phyloP scores from a whole-genome alignment of 2,113 vertebrate genomes.

The Malaclemys terrapin region DNA sequence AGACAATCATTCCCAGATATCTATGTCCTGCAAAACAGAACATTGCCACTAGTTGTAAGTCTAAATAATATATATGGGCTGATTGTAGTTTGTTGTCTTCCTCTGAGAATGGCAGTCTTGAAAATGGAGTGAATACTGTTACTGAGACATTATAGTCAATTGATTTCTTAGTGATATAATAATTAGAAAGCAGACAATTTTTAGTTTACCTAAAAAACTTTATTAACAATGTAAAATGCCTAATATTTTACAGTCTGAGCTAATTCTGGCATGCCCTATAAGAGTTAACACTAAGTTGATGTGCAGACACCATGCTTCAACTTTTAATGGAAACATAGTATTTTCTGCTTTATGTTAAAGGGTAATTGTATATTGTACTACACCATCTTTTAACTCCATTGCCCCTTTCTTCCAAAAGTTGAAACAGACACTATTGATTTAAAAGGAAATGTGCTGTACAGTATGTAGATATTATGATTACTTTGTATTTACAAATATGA shows the following conservation, averaged over 20 bases:
- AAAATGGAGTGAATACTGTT: slow-evolving; percentile 19
- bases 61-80: neutral
- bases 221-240: slow-evolving; percentile 97
- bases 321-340: slow-evolving; percentile 79
- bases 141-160: slow-evolving; percentile 30
- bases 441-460: slow-evolving; percentile 77
- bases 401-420: slow-evolving; percentile 73
- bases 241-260: slow-evolving; percentile 83
- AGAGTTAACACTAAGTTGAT: slow-evolving; percentile 84
- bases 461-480: slow-evolving; percentile 65
- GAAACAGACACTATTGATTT: slow-evolving; percentile 69
- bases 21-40: neutral
- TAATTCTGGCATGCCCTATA: slow-evolving; percentile 88
- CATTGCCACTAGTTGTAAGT: neutral
- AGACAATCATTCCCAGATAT: neutral
- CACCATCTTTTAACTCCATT: slow-evolving; percentile 66
- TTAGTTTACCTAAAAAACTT: slow-evolving; percentile 90
- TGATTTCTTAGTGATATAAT: slow-evolving; percentile 44
- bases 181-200: slow-evolving; percentile 66
- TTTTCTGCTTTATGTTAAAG: slow-evolving; percentile 70
- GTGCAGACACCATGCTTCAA: slow-evolving; percentile 87
- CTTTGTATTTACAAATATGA: slow-evolving; percentile 81
- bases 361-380: slow-evolving; percentile 75
- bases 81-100: neutral
- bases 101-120: neutral